Conservation (phyloP, 1,140 invertebrate species). For the Megalonaias nervosa region DNA sequence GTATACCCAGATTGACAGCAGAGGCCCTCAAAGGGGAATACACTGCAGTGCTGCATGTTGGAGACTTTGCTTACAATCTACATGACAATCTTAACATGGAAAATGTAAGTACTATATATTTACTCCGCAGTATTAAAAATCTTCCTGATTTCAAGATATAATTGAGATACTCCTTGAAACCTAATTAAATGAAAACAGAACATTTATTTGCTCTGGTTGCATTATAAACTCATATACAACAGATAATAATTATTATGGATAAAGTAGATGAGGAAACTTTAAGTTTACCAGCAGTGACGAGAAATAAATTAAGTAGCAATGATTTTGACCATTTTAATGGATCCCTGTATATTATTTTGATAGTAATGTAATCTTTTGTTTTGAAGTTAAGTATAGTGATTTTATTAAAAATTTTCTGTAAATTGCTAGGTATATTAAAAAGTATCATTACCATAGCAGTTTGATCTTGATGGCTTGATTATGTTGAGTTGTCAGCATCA, state of each 20-base stretch:
- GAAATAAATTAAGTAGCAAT: no score
- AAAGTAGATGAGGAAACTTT: no score
- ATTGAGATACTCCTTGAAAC: not conserved
- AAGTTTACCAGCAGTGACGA: no score
- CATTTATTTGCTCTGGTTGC: not conserved
- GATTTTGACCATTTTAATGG: no score
- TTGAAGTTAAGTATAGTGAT: no score
- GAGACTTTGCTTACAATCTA: constrained; percentile 69
- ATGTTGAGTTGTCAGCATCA: no score
- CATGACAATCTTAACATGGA: constrained; percentile 33
- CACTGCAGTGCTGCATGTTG: constrained; percentile 86
- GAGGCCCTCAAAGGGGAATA: constrained; percentile 52
- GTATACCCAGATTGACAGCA: constrained; percentile 39
- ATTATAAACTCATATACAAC: not conserved
- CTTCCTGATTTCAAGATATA: not conserved
- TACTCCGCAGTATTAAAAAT: not conserved
- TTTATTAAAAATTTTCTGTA: no score
- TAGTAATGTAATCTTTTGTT: no score
- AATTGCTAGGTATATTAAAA: no score
- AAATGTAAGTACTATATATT: constrained; percentile 35
- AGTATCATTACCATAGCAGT: no score
- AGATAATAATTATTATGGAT: not conserved
- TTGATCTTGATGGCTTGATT: no score
- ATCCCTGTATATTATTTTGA: no score
- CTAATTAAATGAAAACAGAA: not conserved